Base-by-base conservation (phyloP, 2,797 vertebrate species). In the Clarias fuscus region DNA sequence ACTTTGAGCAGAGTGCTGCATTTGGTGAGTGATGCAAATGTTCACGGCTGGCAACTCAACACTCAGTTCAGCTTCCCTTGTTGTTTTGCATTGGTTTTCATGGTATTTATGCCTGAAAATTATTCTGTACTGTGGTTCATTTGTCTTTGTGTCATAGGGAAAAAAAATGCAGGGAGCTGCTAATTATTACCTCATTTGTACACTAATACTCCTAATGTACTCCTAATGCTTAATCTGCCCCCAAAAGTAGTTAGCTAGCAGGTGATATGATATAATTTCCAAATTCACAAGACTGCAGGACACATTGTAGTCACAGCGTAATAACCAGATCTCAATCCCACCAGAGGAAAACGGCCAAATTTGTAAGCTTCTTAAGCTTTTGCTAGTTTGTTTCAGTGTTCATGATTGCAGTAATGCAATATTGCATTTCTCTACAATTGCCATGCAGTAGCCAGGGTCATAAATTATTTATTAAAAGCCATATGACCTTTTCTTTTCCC, bases 391-490 rank as follows among this genome's bases (percentile, higher is more conserved):
- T 4, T 30, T 53, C 4, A 30, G 30, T 37, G 30, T 24, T 76
- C 48, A 30, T 8, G 3, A 30, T 59, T 77, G 75, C 14, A 7
- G 24, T 24, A n/a, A 79, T 64, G 22, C 30, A 62, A 40, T 20
- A 61, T 14, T 7, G 4, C 59, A 40, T 13, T 78, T 78, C 82
- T 72, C 59, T 68, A n/a, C 17, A 70, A 84, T 86, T 62, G 33
- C 72, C n/a, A 14, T 71, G 27, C 56, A 78, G 7, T 43, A 24
- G 61, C 48, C 33, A 48, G 70, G 30, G 22, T 73, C 67, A 61
- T 84, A 67, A 81, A 81, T 67, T 70, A 77, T 58, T 81, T 68
- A 67, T 37, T 84, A 76, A 61, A 59, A 84, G 20, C 76, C 7
- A 13, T 73, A 17, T 4, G 67, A 59, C 18, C 22, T 14, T 72